phyloP scores from a whole-genome alignment of 2,113 vertebrate species.

The Lepisosteus osseus region DNA sequence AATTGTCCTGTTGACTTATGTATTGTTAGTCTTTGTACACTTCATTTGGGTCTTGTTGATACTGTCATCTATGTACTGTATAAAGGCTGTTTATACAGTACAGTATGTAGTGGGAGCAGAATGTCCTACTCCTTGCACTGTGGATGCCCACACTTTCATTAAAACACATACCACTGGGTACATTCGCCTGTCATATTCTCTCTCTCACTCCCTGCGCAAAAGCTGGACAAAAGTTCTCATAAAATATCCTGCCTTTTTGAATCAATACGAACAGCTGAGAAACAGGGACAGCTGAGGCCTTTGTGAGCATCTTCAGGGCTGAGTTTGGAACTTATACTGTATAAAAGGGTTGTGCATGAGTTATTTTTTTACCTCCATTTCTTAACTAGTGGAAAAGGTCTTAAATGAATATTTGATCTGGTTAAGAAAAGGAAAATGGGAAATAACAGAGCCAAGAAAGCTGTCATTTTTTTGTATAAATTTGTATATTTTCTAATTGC shows the following conservation, averaged over 20 bases:
- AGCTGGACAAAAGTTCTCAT: background rate
- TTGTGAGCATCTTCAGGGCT: constrained; percentile 1
- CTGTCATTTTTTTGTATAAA: no score
- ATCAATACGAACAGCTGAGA: constrained; percentile 23
- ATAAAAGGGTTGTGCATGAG: no score
- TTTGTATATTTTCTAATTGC: no score
- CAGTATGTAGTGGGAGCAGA: background rate
- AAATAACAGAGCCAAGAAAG: no score
- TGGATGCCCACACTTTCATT: background rate
- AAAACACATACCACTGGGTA: background rate
- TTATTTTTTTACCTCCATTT: no score
- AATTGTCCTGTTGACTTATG: no score
- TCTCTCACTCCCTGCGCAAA: background rate
- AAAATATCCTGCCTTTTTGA: constrained; percentile 28
- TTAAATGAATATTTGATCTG: no score
- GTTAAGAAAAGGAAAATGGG: no score
- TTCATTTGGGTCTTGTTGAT: no score
- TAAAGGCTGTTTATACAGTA: background rate
- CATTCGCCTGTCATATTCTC: background rate
- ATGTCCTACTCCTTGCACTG: background rate
- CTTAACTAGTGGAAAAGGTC: no score
- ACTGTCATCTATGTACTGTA: no score
- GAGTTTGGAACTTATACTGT: constrained; percentile 5
- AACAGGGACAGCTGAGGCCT: constrained; percentile 12
- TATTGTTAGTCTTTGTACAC: no score